phyloP scores from a whole-genome alignment of 1,140 invertebrate species.

The Carposina sasakii region DNA sequence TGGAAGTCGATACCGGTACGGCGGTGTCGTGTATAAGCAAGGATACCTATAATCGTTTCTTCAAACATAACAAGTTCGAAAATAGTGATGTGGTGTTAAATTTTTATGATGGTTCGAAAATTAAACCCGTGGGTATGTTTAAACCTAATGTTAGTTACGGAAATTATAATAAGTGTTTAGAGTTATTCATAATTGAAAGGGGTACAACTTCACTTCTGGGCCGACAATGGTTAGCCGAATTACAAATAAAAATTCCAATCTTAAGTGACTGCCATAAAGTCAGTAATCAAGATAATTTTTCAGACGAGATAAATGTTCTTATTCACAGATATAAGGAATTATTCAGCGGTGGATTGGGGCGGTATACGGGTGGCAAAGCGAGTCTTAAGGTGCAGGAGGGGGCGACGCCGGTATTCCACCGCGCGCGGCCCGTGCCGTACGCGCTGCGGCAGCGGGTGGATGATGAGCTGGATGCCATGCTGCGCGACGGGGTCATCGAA shows the following conservation, averaged over 20 bases:
- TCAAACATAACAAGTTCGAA: background rate
- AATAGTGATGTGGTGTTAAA: background rate
- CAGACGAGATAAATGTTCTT: background rate
- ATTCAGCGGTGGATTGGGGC: slow-evolving; percentile 1
- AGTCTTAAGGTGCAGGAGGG: background rate
- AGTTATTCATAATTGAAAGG: slow-evolving; percentile 6
- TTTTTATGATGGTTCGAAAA: slow-evolving; percentile 4
- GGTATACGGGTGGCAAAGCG: background rate
- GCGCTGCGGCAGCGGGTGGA: slow-evolving; percentile 5
- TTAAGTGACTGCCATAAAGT: background rate
- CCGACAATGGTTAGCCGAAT: slow-evolving; percentile 9
- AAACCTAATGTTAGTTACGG: background rate
- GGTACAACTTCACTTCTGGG: slow-evolving; percentile 7
- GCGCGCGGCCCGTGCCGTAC: slow-evolving; percentile 1
- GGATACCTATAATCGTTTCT: background rate
- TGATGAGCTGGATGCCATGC: background rate
- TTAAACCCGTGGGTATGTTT: slow-evolving; percentile 1
- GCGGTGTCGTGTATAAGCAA: slow-evolving; percentile 9
- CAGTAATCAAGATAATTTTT: background rate
- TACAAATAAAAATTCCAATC: background rate
- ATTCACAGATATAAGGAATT: slow-evolving; percentile 4
- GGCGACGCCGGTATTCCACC: background rate
- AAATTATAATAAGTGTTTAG: background rate
- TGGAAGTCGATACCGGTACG: slow-evolving; percentile 9
- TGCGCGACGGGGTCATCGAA: no score